These are phyloP conservation scores for Mastacembelus armatus DNA, from an alignment of 2,797 vertebrate genomes.

Conservation along the genomic window DNA sequence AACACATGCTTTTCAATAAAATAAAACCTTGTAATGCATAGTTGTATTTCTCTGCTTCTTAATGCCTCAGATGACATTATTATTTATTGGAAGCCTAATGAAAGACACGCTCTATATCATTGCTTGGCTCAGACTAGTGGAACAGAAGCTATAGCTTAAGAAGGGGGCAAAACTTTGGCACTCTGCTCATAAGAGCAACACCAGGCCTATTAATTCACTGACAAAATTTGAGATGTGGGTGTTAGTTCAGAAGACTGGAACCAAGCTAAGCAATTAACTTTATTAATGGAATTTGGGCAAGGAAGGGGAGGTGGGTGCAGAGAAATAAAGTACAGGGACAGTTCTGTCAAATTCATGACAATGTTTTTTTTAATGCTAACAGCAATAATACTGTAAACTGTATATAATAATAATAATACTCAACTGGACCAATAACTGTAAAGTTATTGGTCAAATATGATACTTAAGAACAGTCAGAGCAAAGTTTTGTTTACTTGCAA, in stretches of 20 bases:
- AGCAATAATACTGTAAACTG: not conserved
- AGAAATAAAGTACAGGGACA: not conserved
- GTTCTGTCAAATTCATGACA: not conserved
- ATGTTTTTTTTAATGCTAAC: not conserved
- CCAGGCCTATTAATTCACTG: conserved; percentile 12
- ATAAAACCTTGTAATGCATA: too few species aligned
- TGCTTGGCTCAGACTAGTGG: conserved; percentile 4
- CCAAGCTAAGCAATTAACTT: conserved; percentile 31
- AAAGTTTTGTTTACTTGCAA: conserved; percentile 7
- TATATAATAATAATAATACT: too few species aligned
- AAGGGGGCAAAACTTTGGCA: conserved; percentile 2
- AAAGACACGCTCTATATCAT: not conserved
- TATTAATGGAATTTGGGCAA: conserved; percentile 14
- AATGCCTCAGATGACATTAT: not conserved
- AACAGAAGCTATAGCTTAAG: conserved; percentile 11
- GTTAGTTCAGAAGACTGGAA: conserved; percentile 41
- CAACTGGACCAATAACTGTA: too few species aligned
- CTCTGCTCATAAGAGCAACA: conserved; percentile 21
- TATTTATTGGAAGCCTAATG: conserved; percentile 14
- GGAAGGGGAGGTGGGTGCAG: not conserved
- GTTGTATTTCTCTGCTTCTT: too few species aligned
- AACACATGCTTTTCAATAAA: not conserved
- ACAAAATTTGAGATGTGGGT: conserved; percentile 30
- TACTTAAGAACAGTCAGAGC: not conserved
- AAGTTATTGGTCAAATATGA: too few species aligned